Evolutionary conservation across 1,140 invertebrate species (phyloP), one percentile per base, ranked within the genome.

Genomic region (Megathymus violae): DNA sequence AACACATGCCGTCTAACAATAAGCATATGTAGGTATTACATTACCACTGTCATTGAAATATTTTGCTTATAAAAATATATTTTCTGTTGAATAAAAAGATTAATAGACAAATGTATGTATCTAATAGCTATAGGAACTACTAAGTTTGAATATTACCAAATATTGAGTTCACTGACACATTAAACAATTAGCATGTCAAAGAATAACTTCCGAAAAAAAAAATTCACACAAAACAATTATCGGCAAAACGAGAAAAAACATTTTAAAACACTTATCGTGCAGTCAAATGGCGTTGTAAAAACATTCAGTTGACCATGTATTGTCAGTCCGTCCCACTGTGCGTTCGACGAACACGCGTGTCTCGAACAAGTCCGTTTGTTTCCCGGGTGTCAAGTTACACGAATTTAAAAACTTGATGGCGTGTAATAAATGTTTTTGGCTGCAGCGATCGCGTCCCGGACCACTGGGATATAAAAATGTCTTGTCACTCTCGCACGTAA

Each of bases 401-500:
- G 79, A 69, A 68, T 79, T 84, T 82, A 74, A 81, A 85, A 86
- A 89, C 72, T 85, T 87, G 84, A 89, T 86, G 80, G 83, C 62
- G 62, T 76, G 81, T 87, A 86, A 87, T 85, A 87, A 89, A 89
- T 85, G 83, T 87, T 86, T 84, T 89, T 82, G 82, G 78, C 81
- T 82, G 78, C 74, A 77, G 67, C 73, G 71, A 78, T 80, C 76
- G 77, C 69, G 71, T 78, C 70, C 80, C 64, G 63, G 69, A 67
- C 76, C 78, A 78, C 54, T 81, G 76, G 65, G 58, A 75, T 58
- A 72, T 82, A 73, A 67, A 62, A 65, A 31, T 58, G 16, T 62
- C 38, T 11, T 14, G 67, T 76, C 67, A 48, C 61, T 63, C 7
- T 50, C 44, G 11, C 52, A 50, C 41, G 1, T 17, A 17, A 5